These are phyloP conservation scores for Rafetus swinhoei DNA, from an alignment of 2,113 vertebrate species.

Conservation along the genomic window DNA sequence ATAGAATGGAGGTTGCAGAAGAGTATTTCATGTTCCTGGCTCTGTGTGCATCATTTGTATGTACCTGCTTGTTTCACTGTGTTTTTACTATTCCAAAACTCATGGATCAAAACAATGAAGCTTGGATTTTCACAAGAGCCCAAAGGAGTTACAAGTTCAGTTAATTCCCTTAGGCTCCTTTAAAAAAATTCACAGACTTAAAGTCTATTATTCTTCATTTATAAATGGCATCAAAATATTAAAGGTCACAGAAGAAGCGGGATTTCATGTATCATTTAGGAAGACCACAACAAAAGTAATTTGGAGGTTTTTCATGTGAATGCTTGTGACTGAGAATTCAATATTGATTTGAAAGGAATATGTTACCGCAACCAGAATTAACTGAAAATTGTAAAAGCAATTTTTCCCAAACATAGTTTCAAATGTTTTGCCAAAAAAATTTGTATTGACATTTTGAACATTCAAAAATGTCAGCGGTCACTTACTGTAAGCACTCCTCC, in stretches of 20 bases:
- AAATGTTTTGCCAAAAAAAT: background rate
- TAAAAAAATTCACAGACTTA: slow-evolving; percentile 26
- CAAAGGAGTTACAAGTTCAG: slow-evolving; percentile 58
- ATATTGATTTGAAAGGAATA: background rate
- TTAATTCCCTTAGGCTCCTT: slow-evolving; percentile 40
- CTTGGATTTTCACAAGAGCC: slow-evolving; percentile 17
- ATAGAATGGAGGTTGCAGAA: slow-evolving; percentile 27
- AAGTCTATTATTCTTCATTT: slow-evolving; percentile 54
- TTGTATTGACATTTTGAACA: background rate
- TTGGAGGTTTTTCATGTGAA: rapidly evolving
- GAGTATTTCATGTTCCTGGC: background rate
- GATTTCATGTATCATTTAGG: background rate
- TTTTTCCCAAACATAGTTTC: background rate
- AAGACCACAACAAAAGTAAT: background rate
- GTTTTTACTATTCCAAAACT: background rate
- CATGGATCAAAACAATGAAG: slow-evolving; percentile 58
- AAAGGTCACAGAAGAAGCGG: slow-evolving; percentile 47
- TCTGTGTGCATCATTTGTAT: background rate
- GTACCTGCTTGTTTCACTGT: rapidly evolving
- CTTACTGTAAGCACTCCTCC: background rate
- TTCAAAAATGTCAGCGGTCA: background rate
- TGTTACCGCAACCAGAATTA: background rate
- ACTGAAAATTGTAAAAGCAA: background rate
- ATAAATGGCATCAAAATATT: slow-evolving; percentile 59
- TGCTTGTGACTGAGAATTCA: background rate